Conservation (phyloP, 1,140 invertebrate species). For the Rhopalosiphum maidis region DNA sequence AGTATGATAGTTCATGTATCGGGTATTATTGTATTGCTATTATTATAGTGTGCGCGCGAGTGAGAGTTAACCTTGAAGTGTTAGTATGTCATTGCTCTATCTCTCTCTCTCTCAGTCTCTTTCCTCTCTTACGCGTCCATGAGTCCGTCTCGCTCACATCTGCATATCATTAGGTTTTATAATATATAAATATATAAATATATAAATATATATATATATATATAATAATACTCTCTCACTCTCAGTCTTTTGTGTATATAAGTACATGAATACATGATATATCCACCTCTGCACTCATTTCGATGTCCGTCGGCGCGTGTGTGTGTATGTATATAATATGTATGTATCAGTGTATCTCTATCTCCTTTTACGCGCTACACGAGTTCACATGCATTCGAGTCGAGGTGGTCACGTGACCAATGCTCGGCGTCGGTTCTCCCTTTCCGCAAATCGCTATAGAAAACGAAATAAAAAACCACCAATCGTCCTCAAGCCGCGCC, state of each 20-base stretch:
- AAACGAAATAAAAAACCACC: constrained; percentile 23
- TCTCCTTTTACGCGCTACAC: background rate
- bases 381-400: background rate
- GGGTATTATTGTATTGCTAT: background rate
- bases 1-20: background rate
- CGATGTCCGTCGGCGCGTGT: background rate
- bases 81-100: constrained; percentile 55
- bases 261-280: background rate
- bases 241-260: background rate
- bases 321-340: background rate
- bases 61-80: constrained; percentile 55
- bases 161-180: background rate
- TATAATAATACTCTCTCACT: background rate
- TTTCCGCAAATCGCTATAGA: constrained; percentile 34
- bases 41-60: background rate
- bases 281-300: background rate
- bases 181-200: background rate
- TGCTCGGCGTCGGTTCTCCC: constrained; percentile 13
- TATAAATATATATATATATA: background rate
- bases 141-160: background rate
- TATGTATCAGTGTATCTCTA: background rate
- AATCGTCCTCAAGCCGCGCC: background rate
- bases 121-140: background rate
- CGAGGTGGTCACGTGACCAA: background rate
- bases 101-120: constrained; percentile 30